Evolutionary conservation across 1,140 invertebrate species (phyloP), one percentile per base, ranked within the genome.

Genomic region (Drosophila orosa): DNA sequence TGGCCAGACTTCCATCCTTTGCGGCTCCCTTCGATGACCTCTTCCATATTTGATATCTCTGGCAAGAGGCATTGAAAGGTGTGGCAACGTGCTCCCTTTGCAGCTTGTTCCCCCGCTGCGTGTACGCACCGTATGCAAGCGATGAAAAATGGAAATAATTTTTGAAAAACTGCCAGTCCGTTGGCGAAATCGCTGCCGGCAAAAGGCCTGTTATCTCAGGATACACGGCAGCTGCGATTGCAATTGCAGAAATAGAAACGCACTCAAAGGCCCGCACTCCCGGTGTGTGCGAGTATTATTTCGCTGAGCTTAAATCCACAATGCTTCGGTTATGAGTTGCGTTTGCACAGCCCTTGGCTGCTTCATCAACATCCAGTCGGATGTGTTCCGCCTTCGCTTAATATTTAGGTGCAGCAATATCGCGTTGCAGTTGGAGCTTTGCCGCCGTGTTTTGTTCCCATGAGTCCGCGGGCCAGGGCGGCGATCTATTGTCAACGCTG

Each of bases 371-470:
- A 66, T 79, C 31, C 65, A 48, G 52, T 17, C 25, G 42, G 33
- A 33, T 78, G 13, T 9, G 17, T 68, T 19, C 24, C n/a, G 44
- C 66, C 47, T 39, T 74, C 52, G 31, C 35, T 12, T 54, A 29
- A 31, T 56, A 69, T 48, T n/a, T 33, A 17, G 19, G 13, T 27
- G 22, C 58, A 8, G 31, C 37, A 42, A 27, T 39, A 68, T 60
- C 4, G 19, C 48, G 48, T 39, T 48, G 58, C 61, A 75, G 68
- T 62, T 57, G 33, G 60, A 45, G 47, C 59, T 77, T 71, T 82
- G 74, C 75, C 45, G 74, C 69, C 54, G 50, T 57, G 65, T 31
- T 77, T 87, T 87, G 83, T 86, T 82, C 54, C 58, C 61, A 69
- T 72, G 48, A 44, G 74, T 24, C 73, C 55, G 72, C 58, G 17